A percentile compares a stretch with the other conserved stretches of the same genome.
Conservation (phyloP, 2,113 vertebrate genomes). For the Ivindomyrus marchei region DNA sequence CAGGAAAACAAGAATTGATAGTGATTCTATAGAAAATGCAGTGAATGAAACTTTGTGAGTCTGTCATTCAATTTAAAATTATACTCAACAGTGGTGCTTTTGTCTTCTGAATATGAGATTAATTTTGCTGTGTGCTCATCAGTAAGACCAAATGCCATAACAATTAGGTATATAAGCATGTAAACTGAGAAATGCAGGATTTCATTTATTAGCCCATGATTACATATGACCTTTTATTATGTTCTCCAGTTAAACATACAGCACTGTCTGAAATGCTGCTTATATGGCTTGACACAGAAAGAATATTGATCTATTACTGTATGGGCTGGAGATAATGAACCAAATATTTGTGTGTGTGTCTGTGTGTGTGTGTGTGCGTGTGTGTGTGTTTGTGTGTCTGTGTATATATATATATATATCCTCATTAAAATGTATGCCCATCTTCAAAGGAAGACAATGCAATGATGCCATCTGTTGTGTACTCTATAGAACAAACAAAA, state of each 20-base stretch:
- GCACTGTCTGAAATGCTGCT: background rate
- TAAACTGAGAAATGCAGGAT: background rate
- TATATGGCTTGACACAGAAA: conserved; percentile 7
- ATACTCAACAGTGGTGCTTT: conserved; percentile 25
- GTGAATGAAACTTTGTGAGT: background rate
- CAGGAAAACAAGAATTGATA: conserved; percentile 35
- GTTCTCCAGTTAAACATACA: conserved; percentile 18
- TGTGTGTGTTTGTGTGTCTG: background rate
- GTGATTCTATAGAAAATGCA: conserved; percentile 31
- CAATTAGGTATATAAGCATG: conserved; percentile 19
- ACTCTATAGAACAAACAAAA: conserved; percentile 35
- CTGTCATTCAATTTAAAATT: conserved; percentile 36
- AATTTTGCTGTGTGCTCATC: conserved; percentile 33
- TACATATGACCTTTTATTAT: conserved; percentile 11
- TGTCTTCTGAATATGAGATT: conserved; percentile 24
- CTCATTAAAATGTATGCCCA: conserved; percentile 63
- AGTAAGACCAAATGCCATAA: conserved; percentile 19
- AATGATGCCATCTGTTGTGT: conserved; percentile 64
- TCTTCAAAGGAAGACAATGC: conserved; percentile 61
- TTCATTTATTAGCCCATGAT: background rate
- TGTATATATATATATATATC: conserved; percentile 31
- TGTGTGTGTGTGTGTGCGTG: background rate
- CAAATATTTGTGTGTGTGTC: background rate
- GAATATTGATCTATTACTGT: background rate
- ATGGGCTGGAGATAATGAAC: background rate